A percentile compares a stretch with the other conserved stretches of the same genome.
phyloP scores from a whole-genome alignment of 1,140 invertebrate genomes.

The Kradibia gibbosae region DNA sequence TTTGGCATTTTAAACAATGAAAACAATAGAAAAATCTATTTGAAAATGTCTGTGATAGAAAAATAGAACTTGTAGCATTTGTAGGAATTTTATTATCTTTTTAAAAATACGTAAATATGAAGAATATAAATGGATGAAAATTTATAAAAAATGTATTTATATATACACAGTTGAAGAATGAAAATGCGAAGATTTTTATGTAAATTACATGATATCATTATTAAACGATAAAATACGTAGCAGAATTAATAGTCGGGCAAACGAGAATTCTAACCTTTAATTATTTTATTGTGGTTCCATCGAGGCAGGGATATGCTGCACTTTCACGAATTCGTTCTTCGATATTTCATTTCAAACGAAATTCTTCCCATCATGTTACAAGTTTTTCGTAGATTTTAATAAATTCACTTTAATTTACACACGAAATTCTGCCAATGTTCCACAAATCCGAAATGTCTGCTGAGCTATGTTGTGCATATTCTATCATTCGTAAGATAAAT shows the following conservation, averaged over 20 bases:
- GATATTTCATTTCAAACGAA: neutral
- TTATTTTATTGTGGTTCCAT: neutral
- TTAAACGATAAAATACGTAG: neutral
- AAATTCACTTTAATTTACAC: neutral
- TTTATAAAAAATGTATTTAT: too few species aligned
- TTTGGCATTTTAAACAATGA: too few species aligned
- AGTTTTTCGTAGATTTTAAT: neutral
- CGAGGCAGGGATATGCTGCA: neutral
- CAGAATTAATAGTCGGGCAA: neutral
- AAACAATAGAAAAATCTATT: too few species aligned
- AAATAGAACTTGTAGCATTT: too few species aligned
- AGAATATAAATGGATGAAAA: too few species aligned
- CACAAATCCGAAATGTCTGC: neutral
- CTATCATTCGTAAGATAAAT: slow-evolving; percentile 4
- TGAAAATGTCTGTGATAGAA: too few species aligned
- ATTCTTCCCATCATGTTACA: neutral
- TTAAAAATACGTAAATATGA: too few species aligned
- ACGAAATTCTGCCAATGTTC: neutral
- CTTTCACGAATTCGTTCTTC: neutral
- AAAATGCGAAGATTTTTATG: too few species aligned
- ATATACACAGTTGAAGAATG: too few species aligned
- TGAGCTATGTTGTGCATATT: neutral
- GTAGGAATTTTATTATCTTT: too few species aligned
- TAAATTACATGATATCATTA: neutral
- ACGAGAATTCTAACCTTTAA: slow-evolving; percentile 31